Evolutionary conservation across 2,113 vertebrate species (phyloP).

Genomic region (Vimba vimba): DNA sequence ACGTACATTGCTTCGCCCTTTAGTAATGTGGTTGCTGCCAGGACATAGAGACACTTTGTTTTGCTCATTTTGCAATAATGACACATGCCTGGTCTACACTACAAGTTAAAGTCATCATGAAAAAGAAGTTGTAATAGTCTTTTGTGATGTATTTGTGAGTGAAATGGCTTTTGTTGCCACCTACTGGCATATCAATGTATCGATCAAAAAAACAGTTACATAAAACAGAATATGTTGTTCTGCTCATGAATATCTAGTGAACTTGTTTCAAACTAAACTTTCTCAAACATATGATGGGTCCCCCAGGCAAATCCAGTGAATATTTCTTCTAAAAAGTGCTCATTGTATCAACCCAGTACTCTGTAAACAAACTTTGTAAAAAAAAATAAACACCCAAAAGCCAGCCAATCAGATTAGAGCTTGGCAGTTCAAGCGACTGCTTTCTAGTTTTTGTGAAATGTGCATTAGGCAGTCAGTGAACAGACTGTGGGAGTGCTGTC

Average conservation of each 20-base stretch:
- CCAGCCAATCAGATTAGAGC: background rate
- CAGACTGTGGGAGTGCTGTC: background rate
- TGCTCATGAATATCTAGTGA: background rate
- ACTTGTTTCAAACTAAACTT: background rate
- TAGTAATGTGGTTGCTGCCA: background rate
- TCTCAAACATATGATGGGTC: background rate
- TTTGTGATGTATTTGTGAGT: no score
- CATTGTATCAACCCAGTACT: background rate
- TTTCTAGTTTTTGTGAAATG: background rate
- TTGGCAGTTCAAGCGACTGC: background rate
- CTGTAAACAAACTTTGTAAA: background rate
- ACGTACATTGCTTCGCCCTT: background rate
- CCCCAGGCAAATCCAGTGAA: background rate
- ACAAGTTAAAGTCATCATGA: background rate
- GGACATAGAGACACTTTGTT: background rate
- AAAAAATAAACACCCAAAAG: background rate
- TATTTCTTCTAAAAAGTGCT: background rate
- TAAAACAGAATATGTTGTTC: background rate
- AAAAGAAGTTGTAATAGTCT: no score
- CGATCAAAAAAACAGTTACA: background rate
- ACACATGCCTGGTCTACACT: background rate
- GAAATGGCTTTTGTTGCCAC: no score
- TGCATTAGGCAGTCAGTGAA: constrained; percentile 8
- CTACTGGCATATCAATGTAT: no score
- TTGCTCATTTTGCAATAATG: background rate